Base-by-base conservation (phyloP, 2,888 invertebrate genomes). In the Camponotus fellah region DNA sequence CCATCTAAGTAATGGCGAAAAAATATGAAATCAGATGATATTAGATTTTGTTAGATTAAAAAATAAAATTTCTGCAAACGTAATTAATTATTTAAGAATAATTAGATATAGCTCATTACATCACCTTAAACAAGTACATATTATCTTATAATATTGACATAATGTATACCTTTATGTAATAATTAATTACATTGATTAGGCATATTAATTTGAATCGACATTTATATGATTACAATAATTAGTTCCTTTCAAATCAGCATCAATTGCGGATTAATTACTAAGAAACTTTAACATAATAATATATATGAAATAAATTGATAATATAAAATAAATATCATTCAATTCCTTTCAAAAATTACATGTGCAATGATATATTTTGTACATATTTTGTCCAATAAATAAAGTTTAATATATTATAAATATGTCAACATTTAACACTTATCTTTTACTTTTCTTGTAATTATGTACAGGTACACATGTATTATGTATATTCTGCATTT, bases 61-160 rank as follows among this genome's bases (percentile, higher is more conserved):
- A 56, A 5, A 37, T 71, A 10, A 56, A 10, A 49, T 10, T 10
- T 21, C 34, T 53, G n/a, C 21, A 53, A 3, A 34, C 14, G 12
- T 17, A 62, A 34, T 34, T 17, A 34, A 62, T 34, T 62, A 62
- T 69, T 72, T 58, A 3, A 26, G 21, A 72, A 14, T 72, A 58
- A 58, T 43, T 26, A 12, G 58, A 40, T 32, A 74, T 32, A n/a
- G 12, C 1, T 32, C 3, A 8, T 32, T 2, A 62, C 9, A 62
- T 17, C 8, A n/a, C 3, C 5, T 37, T 5, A 43, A 56, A 56
- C 56, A 56, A 53, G 34, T 21, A 21, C 12, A 12, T 12, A 46
- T 34, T 17, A 56, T 40, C 56, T 56, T 9, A 71, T 8, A 14
- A 17, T 34, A 49, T 34, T 60, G 58, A 58, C 12, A 60, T 32